Base-by-base conservation (phyloP, 2,797 vertebrate species). In the Coregonus suidteri region DNA sequence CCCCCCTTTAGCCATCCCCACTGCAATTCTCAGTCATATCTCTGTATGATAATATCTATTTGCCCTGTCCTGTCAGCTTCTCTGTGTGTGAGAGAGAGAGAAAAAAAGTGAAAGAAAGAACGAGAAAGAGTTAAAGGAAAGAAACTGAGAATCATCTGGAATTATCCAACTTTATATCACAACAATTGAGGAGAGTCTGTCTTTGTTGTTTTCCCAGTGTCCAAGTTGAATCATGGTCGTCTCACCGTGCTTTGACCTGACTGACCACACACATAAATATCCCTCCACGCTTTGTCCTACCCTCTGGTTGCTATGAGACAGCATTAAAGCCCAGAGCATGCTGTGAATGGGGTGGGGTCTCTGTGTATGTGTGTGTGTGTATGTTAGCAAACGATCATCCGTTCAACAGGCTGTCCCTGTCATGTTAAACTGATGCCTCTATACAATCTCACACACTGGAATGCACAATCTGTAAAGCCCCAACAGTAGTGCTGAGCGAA, bases 271-370 rank as follows among this genome's bases (percentile, higher is more conserved):
- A 89, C 86, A 91, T 88, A 93, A 75, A 81, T 75, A 91, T 82
- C 85, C 80, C 73, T 86, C 88, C 91, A 88, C 73, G 77, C 80
- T 82, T 89, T 76, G 54, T 82, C 77, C n/a, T 66, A 71, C 79
- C 70, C 37, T 70, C 81, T 4, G 68, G 93, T 94, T 95, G 92
- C 94, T 89, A 92, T 86, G 93, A 87, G 89, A 94, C 82, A 47
- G 84, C 79, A 75, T 89, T 84, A 78, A 25, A 25, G 80, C 82
- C 74, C 74, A 15, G 83, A 88, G 91, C 87, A 91, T 15, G 89
- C 90, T 86, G 88, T 85, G 89, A 90, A 91, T 88, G 81, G 82
- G 71, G 64, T 85, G 83, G 90, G 87, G 83, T 81, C 85, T 87
- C 84, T 83, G 7, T 41, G 41, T 90, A 89, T 91, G 18, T 62